Conservation (phyloP, 2,113 vertebrate genomes). For the Chamaea fasciata region DNA sequence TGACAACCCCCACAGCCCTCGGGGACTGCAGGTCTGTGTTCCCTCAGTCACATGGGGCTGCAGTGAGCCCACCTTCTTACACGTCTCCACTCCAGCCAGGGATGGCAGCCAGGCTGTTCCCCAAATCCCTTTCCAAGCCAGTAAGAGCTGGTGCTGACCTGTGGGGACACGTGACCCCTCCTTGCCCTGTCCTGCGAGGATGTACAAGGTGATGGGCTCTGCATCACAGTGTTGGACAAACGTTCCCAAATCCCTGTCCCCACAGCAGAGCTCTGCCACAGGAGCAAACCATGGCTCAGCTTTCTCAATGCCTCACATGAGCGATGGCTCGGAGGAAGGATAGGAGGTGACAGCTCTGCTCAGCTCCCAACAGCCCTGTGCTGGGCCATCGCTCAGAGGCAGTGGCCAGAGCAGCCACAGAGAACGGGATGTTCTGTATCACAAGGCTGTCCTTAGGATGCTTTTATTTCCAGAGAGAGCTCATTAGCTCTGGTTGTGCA, state of each 20-base stretch:
- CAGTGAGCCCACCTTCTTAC: not conserved
- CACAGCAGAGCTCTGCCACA: not conserved
- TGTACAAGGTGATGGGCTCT: not conserved
- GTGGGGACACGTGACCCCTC: rapidly evolving
- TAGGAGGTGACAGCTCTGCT: not conserved
- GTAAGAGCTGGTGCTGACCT: not conserved
- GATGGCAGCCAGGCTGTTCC: not conserved
- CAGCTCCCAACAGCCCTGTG: not conserved
- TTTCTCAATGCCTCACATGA: not conserved
- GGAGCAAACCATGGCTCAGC: not conserved
- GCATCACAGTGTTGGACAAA: not conserved
- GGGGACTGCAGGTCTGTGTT: not conserved
- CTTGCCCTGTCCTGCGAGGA: rapidly evolving
- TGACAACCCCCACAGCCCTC: not conserved
- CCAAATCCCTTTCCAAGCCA: not conserved
- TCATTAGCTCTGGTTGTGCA: slow-evolving; percentile 56
- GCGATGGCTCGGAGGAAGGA: not conserved
- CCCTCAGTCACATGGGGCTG: not conserved
- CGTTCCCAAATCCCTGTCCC: not conserved
- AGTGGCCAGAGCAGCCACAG: not conserved
- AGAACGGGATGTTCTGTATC: not conserved
- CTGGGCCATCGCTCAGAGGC: not conserved
- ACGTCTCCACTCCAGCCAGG: not conserved
- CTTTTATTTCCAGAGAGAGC: slow-evolving; percentile 59
- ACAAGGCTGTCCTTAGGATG: slow-evolving; percentile 17